Conservation (phyloP, 2,797 vertebrate species). For the Acanthurus leucopareius region DNA sequence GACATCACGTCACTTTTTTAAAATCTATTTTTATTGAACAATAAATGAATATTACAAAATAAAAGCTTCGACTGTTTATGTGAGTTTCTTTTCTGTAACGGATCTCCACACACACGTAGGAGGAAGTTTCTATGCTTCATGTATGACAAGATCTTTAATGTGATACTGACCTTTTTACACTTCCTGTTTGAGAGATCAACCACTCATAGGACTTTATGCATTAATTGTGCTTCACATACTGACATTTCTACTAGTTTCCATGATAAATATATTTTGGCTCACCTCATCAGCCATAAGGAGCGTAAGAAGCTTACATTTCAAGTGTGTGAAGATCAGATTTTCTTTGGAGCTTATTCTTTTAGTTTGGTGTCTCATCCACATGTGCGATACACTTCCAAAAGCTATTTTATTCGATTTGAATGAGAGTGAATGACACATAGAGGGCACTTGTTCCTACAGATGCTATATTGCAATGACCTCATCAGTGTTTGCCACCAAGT, state of each 20-base stretch:
- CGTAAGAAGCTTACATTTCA: conserved; percentile 54
- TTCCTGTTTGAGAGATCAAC: conserved; percentile 50
- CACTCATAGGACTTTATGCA: neutral
- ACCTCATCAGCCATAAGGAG: conserved; percentile 16
- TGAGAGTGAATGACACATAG: conserved; percentile 59
- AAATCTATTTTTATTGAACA: conserved; percentile 89
- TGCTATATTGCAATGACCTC: conserved; percentile 74
- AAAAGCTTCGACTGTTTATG: conserved; percentile 70
- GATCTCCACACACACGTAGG: conserved; percentile 39
- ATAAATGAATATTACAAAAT: conserved; percentile 87
- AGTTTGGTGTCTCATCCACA: conserved; percentile 54
- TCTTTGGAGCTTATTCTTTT: conserved; percentile 66
- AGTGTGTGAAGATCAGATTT: conserved; percentile 49
- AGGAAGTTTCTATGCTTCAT: conserved; percentile 58
- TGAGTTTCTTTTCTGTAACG: conserved; percentile 63
- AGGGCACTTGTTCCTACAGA: conserved; percentile 72
- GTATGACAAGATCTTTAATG: conserved; percentile 53
- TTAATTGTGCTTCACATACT: conserved; percentile 10
- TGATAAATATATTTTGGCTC: conserved; percentile 30
- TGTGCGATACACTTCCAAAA: conserved; percentile 35
- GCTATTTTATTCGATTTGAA: conserved; percentile 55
- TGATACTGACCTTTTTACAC: conserved; percentile 48
- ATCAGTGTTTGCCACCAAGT: conserved; percentile 61
- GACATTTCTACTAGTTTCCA: neutral
- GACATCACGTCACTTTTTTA: conserved; percentile 86